A percentile compares a stretch with the other conserved stretches of the same genome.
These are phyloP conservation scores for Apogon talboti DNA, from an alignment of 2,797 vertebrate species.

Conservation along the genomic window DNA sequence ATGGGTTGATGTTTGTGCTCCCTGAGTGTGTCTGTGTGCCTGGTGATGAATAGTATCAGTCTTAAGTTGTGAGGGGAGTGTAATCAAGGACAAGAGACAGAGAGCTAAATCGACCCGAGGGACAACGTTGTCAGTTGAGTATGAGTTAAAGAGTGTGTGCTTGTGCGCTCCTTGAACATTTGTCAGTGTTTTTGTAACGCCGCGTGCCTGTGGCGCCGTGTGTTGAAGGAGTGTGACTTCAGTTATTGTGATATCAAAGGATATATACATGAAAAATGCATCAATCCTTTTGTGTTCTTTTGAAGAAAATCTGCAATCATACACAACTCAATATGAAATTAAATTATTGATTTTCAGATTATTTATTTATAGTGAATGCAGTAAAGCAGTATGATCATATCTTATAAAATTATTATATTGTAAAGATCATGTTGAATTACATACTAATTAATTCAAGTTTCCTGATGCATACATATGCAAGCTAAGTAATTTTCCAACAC, in stretches of 20 bases:
- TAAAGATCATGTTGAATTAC: background rate
- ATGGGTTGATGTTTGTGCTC: constrained; percentile 60
- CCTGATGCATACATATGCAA: constrained; percentile 14
- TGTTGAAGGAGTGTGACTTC: background rate
- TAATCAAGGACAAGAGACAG: constrained; percentile 73
- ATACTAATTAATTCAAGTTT: constrained; percentile 2
- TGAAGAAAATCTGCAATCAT: no score
- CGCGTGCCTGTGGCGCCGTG: background rate
- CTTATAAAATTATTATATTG: constrained; percentile 16
- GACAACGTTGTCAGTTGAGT: constrained; percentile 37
- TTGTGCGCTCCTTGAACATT: constrained; percentile 9
- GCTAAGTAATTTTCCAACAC: constrained; percentile 12
- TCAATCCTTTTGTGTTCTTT: background rate
- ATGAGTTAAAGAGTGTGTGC: constrained; percentile 22
- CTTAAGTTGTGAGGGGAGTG: constrained; percentile 56
- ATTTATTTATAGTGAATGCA: constrained; percentile 4
- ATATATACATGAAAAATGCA: background rate
- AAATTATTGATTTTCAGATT: background rate
- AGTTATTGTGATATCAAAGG: background rate
- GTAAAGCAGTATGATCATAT: constrained; percentile 10
- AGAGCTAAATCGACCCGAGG: constrained; percentile 65
- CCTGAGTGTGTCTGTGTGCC: constrained; percentile 27
- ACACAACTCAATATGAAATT: no score
- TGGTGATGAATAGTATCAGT: constrained; percentile 50
- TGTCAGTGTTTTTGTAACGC: constrained; percentile 2